Evolutionary conservation across 2,113 vertebrate species (phyloP), one percentile per base, ranked within the genome.

Genomic region (Hippocampus zosterae): DNA sequence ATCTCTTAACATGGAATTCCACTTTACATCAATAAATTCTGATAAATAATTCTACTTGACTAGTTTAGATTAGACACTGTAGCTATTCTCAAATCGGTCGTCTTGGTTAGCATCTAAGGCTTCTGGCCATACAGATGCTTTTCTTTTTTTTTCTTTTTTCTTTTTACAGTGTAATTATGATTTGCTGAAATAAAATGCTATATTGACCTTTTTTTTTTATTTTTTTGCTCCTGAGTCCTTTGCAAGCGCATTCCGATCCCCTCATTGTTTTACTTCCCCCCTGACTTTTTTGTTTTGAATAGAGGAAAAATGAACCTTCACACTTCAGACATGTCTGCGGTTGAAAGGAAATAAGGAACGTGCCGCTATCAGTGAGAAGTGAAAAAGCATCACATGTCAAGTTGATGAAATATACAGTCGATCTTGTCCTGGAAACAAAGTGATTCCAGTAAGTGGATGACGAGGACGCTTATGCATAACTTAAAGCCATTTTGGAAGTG

Each of bases 81-180:
- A 89, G 86, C 81, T 83, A 82, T 85, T 81, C 79, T 79, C 65
- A 80, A 75, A 82, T 80, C 83, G 73, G 81, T 82, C 70, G 29
- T 62, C 60, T 19, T n/a, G 19, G 37, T 46, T 65, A 46, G n/a
- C 55, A 75, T 85, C 85, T 70, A 67, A 85, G 85, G 83, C 76
- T 86, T 80, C 85, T 83, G 78, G 57, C 15, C 57, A 86, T 83
- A 84, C 81, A 92, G 88, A 92, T 92, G 87, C 89, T 8, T 44
- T 44, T 44, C 18, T 21, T 42, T 96, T 95, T 95, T 96, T 95
- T 96, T 95, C 1, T 53, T n/a, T n/a, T 61, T 40, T 40, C 96
- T 95, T 96, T 95, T 96, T 95, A 96, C 92, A 87, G 92, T 96
- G 94, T 94, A 93, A 95, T 93, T 96, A 95, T 95, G 93, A 93